Conservation (phyloP, 2,888 invertebrate species). For the Marronus borbonicus region DNA sequence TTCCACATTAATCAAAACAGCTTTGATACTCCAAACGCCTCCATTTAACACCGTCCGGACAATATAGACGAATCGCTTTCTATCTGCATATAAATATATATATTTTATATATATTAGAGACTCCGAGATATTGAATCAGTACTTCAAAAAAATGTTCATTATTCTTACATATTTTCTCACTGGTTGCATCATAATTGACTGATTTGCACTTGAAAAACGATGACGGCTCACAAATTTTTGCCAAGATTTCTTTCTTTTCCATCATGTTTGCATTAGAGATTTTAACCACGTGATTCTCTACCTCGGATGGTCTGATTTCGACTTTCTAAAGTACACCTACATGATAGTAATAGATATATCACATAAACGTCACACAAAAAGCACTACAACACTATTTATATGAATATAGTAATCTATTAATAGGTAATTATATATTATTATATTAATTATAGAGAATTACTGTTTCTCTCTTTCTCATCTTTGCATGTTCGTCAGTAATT, state of each 20-base stretch:
- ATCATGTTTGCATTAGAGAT: background rate
- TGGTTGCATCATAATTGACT: constrained; percentile 54
- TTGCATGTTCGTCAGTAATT: constrained; percentile 1
- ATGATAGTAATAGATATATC: constrained; percentile 68
- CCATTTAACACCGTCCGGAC: constrained; percentile 46
- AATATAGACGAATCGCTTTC: constrained; percentile 56
- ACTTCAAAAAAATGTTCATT: background rate
- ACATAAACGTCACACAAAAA: constrained; percentile 73
- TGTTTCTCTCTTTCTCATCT: constrained; percentile 61
- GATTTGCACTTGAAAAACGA: constrained; percentile 52
- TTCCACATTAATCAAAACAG: no score
- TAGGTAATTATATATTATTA: constrained; percentile 60
- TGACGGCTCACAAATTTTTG: constrained; percentile 29
- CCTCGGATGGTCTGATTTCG: constrained; percentile 55
- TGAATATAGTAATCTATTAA: constrained; percentile 62
- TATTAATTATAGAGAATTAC: constrained; percentile 61
- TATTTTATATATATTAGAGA: constrained; percentile 47
- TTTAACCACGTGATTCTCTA: constrained; percentile 52
- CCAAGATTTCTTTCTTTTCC: background rate
- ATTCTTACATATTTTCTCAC: constrained; percentile 42
- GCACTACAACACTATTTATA: constrained; percentile 68
- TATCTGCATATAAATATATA: constrained; percentile 59
- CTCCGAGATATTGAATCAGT: constrained; percentile 57
- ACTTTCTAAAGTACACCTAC: constrained; percentile 59
- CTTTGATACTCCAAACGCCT: no score